A percentile compares a stretch with the other conserved stretches of the same genome.
Evolutionary conservation across 2,113 vertebrate genomes (phyloP).

Genomic region (Lophochroa leadbeateri): DNA sequence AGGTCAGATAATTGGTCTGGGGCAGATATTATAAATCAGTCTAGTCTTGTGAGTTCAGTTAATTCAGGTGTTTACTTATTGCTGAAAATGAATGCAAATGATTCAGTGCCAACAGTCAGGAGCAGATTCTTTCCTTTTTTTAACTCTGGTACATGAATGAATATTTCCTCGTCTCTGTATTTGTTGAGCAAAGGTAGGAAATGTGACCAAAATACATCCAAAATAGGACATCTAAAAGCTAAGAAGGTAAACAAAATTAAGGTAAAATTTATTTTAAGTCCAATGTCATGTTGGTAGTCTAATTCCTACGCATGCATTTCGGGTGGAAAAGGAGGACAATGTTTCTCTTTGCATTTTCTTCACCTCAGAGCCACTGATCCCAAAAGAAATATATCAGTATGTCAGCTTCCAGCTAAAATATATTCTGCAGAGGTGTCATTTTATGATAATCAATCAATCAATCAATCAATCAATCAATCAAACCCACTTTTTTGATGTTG

Average conservation of each 20-base stretch:
- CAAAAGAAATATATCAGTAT: not conserved
- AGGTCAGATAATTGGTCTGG: fast-evolving
- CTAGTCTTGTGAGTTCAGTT: not conserved
- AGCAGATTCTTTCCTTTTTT: not conserved
- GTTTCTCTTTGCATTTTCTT: not conserved
- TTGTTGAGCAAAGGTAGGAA: not conserved
- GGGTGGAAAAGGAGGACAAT: not conserved
- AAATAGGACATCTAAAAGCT: not conserved
- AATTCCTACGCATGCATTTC: not conserved
- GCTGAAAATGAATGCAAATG: not conserved
- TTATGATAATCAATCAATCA: not conserved
- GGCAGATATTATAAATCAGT: not conserved
- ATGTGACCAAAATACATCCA: not conserved
- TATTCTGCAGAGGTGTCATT: not conserved
- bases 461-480: not conserved
- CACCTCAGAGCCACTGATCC: not conserved
- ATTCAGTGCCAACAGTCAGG: fast-evolving
- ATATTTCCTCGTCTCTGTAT: not conserved
- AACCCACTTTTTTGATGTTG: not conserved
- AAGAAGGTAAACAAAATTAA: not conserved
- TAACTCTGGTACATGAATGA: not conserved
- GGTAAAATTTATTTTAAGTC: not conserved
- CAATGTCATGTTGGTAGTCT: not conserved
- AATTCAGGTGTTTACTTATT: not conserved
- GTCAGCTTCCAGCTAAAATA: not conserved